phyloP scores from a whole-genome alignment of 2,113 vertebrate genomes.

The Leucoraja erinaceus region DNA sequence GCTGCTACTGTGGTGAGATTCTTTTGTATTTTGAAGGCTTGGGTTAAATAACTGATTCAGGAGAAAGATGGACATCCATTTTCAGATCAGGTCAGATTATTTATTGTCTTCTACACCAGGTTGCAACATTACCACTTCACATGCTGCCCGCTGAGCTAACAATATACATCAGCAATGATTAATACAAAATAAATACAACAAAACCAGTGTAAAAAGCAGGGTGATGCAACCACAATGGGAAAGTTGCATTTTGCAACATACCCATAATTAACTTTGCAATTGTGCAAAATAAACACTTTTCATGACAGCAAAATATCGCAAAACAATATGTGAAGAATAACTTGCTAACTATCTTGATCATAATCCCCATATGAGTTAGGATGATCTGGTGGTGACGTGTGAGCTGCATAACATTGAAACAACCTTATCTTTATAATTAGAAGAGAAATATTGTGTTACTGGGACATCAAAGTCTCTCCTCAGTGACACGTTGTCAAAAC shows the following conservation, averaged over 20 bases:
- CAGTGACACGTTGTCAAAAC: background rate
- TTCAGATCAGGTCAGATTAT: too few species aligned
- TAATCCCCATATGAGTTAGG: background rate
- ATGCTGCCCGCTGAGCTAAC: too few species aligned
- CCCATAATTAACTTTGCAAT: background rate
- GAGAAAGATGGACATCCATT: background rate
- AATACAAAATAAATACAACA: too few species aligned
- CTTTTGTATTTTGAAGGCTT: background rate
- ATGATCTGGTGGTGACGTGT: background rate
- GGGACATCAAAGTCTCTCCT: background rate
- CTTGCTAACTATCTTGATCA: background rate
- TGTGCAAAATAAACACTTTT: background rate
- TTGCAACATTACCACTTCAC: too few species aligned
- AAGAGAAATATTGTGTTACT: background rate
- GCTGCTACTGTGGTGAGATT: background rate
- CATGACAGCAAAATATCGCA: background rate
- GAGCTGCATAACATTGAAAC: background rate
- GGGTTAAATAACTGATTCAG: background rate
- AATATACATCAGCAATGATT: too few species aligned
- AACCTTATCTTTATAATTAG: constrained; percentile 25
- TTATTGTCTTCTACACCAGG: too few species aligned
- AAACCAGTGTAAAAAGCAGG: too few species aligned
- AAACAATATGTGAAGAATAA: background rate
- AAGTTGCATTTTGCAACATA: background rate
- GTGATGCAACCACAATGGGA: too few species aligned